Base-by-base conservation (phyloP, 2,113 vertebrate species). In the Xyliphius kryptos region DNA sequence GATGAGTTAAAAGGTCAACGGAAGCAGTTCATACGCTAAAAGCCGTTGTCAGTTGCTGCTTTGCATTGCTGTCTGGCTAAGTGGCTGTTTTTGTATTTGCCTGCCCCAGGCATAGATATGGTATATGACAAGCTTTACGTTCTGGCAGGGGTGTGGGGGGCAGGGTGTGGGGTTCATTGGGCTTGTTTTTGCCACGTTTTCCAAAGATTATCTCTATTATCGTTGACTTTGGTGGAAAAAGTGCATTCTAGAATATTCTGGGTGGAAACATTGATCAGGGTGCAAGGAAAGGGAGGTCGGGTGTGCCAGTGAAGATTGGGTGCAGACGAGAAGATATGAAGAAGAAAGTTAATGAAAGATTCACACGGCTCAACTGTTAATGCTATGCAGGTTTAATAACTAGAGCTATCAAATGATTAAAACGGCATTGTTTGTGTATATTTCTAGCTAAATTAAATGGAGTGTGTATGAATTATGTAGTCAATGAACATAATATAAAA, bases 51-150 rank as follows among this genome's bases (percentile, higher is more conserved):
- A 54, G 69, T 67, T 67, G 54, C 63, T 67, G 59, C 44, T 71
- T 67, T 71, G 69, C 69, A 71, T 71, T 53, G 44, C 21, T 61
- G 53, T 60, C 47, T 63, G 60, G 41, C 20, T 61, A 62, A 62
- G 53, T 51, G 46, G 21, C 58, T n/a, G n/a, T 66, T 40, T 47
- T 40, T 62, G 46, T 16, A 13, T 66, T 48, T 3, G 26, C 41
- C 3, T 46, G n/a, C 17, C 11, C 11, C 49, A 11, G 56, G 47
- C 40, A 13, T 55, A 52, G 61, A 61, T 44, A 13, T 52, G 61
- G 55, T 58, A 26, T 15, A 15, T n/a, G n/a, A n/a, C n/a, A n/a
- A n/a, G n/a, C n/a, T n/a, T n/a, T n/a, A n/a, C n/a, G n/a, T n/a
- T n/a, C n/a, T n/a, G n/a, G n/a, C n/a, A n/a, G n/a, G n/a, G n/a